phyloP scores from a whole-genome alignment of 2,113 vertebrate genomes.

The Trogon surrucura region DNA sequence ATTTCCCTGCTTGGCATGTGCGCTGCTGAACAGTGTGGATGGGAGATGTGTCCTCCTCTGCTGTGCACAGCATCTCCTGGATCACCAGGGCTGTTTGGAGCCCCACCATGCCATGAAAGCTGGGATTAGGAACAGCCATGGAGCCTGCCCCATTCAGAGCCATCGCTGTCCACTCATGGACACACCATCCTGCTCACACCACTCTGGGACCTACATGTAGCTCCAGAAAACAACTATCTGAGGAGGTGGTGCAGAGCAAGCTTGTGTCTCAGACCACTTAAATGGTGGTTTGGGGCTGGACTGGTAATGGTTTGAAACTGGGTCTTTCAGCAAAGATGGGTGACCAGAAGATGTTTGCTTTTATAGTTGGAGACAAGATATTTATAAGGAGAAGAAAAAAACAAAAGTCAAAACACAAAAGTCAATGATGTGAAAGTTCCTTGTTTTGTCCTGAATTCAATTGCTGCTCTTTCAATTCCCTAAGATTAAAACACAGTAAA shows the following conservation, averaged over 20 bases:
- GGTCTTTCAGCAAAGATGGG: neutral
- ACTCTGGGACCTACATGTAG: neutral
- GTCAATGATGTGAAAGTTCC: neutral
- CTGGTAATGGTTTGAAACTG: neutral
- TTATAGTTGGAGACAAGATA: neutral
- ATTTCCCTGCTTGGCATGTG: neutral
- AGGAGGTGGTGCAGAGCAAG: neutral
- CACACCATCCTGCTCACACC: neutral
- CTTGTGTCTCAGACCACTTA: neutral
- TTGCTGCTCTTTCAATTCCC: neutral
- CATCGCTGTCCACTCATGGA: rapidly evolving
- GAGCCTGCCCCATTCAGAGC: neutral
- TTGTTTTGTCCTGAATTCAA: neutral
- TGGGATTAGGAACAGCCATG: neutral
- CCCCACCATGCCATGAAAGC: neutral
- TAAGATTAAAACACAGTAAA: neutral
- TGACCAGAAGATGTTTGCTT: neutral
- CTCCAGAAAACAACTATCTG: neutral
- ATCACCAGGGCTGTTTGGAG: neutral
- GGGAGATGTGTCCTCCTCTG: neutral
- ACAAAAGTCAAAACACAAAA: too few relatives aligned
- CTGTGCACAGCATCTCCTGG: neutral
- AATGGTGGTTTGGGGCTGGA: neutral
- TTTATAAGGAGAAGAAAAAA: neutral
- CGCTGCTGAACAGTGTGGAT: neutral